Evolutionary conservation across 2,113 vertebrate genomes (phyloP), one percentile per base, ranked within the genome.

Genomic region (Podarcis muralis): DNA sequence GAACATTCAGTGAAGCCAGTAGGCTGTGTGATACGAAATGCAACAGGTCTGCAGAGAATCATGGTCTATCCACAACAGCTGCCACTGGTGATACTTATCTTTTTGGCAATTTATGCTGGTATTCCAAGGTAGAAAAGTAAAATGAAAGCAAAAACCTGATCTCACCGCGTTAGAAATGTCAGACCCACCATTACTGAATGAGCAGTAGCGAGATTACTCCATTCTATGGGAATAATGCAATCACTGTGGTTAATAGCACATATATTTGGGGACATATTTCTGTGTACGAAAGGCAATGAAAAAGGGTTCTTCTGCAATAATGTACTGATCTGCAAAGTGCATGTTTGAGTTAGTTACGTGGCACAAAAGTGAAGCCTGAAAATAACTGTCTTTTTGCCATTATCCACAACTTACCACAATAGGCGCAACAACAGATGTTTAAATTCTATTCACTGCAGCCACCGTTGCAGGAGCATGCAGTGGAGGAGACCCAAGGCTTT

Each of bases 321-420:
- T 5, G 4, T 6, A 57, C 13, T 76, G 89, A 5, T 72, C 81
- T 74, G 68, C 72, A 86, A 30, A 69, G n/a, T 87, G 65, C 37
- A 75, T 78, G 82, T 57, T 72, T 83, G 43, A 37, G 11, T 27
- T 88, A 40, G 86, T 86, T 88, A 85, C 1, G 2, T 13, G 91
- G 43, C 81, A 57, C 69, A 72, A 80, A 32, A 12, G n/a, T 1
- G 83, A 84, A 85, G 43, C 15, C 80, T 53, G 87, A 79, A 81
- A 4, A 88, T 80, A 11, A 11, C 72, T 81, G 48, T 59, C 78
- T 82, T 93, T 90, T 94, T 88, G 76, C 43, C 16, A 35, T 59
- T 25, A 25, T 78, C 69, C 37, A 12, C 86, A 87, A 3, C 3
- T 0, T 22, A 5, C 25, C 35, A 74, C 35, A 1, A 72, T 76